A percentile compares a stretch with the other conserved stretches of the same genome.
Evolutionary conservation across 2,797 vertebrate species (phyloP).

Genomic region (Rhinichthys osculus): DNA sequence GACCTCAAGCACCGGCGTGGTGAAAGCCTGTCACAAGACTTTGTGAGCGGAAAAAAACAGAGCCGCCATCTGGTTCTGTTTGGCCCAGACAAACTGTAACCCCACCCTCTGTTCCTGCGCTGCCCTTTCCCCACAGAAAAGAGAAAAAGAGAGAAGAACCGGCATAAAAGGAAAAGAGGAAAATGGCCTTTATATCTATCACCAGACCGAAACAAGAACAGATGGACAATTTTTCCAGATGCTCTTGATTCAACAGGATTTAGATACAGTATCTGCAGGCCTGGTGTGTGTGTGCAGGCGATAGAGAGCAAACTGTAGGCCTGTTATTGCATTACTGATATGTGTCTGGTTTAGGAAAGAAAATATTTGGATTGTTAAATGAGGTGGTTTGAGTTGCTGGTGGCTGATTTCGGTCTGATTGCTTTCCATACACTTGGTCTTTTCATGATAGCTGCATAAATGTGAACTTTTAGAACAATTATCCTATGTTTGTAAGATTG

Average conservation of each 20-base stretch:
- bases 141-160: not conserved
- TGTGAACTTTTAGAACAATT: not conserved
- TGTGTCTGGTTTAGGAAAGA: conserved; percentile 12
- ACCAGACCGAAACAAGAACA: conserved; percentile 11
- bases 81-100: conserved; percentile 32
- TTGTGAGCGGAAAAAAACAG: conserved; percentile 12
- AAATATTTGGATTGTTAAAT: conserved; percentile 17
- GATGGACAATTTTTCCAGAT: conserved; percentile 34
- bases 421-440: not conserved
- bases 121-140: not conserved
- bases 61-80: conserved; percentile 49
- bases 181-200: conserved; percentile 24
- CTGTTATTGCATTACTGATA: conserved; percentile 19
- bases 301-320: not conserved
- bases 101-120: conserved; percentile 14
- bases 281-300: conserved; percentile 18
- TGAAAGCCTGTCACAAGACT: conserved; percentile 15
- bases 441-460: not conserved
- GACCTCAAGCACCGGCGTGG: conserved; percentile 16
- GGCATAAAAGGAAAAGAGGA: conserved; percentile 4
- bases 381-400: not conserved
- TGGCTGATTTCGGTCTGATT: not conserved
- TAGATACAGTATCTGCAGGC: conserved; percentile 25
- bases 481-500: not conserved
- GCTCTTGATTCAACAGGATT: conserved; percentile 28